Percentiles rank a stretch among this genome's conserved stretches.
phyloP scores from a whole-genome alignment of 2,113 vertebrate species.

The Eurypyga helias region DNA sequence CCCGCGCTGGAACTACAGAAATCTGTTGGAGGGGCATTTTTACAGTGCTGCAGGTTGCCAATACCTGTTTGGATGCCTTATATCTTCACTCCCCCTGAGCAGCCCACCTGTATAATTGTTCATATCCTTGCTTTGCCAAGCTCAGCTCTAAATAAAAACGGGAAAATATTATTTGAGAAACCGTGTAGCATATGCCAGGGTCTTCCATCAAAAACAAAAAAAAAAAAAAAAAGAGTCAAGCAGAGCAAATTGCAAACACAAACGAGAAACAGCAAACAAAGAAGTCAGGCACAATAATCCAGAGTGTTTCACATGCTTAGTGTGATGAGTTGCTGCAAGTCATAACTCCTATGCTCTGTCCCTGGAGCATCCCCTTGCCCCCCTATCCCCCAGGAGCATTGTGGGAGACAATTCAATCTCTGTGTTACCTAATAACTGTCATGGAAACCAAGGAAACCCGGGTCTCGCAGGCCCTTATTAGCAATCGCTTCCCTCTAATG shows the following conservation, averaged over 20 bases:
- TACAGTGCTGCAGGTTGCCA: slow-evolving; percentile 72
- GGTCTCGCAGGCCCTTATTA: slow-evolving; percentile 76
- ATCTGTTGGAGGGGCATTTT: slow-evolving; percentile 93
- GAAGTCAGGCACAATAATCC: slow-evolving; percentile 41
- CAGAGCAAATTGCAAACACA: neutral
- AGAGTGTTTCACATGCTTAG: slow-evolving; percentile 28
- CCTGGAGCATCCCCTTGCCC: slow-evolving; percentile 46
- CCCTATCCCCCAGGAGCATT: slow-evolving; percentile 50
- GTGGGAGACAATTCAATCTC: slow-evolving; percentile 78
- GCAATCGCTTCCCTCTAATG: slow-evolving; percentile 59
- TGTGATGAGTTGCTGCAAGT: slow-evolving; percentile 58
- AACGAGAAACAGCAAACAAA: neutral
- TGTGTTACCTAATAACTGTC: slow-evolving; percentile 82
- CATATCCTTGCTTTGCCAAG: slow-evolving; percentile 80
- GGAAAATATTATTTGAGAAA: slow-evolving; percentile 73
- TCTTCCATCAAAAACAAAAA: slow-evolving; percentile 9
- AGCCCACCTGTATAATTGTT: slow-evolving; percentile 79
- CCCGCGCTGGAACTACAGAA: slow-evolving; percentile 87
- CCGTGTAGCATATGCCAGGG: slow-evolving; percentile 14
- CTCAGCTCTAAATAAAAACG: slow-evolving; percentile 76
- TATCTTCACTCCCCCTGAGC: slow-evolving; percentile 74
- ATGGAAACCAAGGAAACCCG: slow-evolving; percentile 79
- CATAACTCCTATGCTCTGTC: slow-evolving; percentile 55
- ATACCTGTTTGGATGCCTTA: slow-evolving; percentile 73
- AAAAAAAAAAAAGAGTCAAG: neutral